These are phyloP conservation scores for Agrochola circellaris DNA, from an alignment of 2,888 invertebrate genomes.

Conservation along the genomic window DNA sequence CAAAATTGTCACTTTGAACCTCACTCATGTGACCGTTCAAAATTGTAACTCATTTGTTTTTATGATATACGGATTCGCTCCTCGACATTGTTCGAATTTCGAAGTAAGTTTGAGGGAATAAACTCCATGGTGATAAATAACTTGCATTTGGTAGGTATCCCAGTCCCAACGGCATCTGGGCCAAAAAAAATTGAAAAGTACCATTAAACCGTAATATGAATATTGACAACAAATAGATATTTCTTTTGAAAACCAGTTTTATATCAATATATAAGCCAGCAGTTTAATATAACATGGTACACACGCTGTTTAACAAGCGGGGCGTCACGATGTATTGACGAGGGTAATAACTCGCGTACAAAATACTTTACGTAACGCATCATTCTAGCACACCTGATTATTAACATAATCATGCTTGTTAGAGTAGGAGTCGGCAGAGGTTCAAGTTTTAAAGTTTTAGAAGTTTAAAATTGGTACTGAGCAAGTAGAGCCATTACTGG, in stretches of 20 bases:
- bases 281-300: constrained; percentile 34
- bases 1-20: neutral
- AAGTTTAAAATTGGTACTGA: neutral
- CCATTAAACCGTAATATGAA: neutral
- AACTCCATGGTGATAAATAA: neutral
- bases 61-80: neutral
- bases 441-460: neutral
- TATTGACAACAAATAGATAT: neutral
- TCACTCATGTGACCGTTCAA: neutral
- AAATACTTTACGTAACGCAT: constrained; percentile 54
- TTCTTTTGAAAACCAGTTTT: constrained; percentile 4
- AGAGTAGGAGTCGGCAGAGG: neutral
- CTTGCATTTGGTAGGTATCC: neutral
- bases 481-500: neutral
- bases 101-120: neutral
- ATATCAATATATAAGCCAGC: constrained; percentile 28
- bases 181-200: neutral
- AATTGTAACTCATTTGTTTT: neutral
- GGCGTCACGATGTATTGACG: constrained; percentile 72
- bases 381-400: constrained; percentile 51
- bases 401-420: neutral
- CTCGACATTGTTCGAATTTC: neutral
- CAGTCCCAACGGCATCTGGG: neutral
- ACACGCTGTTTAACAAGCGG: constrained; percentile 54
- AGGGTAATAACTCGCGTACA: constrained; percentile 65